Evolutionary conservation across 2,888 invertebrate species (phyloP), one percentile per base, ranked within the genome.

Genomic region (Mayetiola destructor): DNA sequence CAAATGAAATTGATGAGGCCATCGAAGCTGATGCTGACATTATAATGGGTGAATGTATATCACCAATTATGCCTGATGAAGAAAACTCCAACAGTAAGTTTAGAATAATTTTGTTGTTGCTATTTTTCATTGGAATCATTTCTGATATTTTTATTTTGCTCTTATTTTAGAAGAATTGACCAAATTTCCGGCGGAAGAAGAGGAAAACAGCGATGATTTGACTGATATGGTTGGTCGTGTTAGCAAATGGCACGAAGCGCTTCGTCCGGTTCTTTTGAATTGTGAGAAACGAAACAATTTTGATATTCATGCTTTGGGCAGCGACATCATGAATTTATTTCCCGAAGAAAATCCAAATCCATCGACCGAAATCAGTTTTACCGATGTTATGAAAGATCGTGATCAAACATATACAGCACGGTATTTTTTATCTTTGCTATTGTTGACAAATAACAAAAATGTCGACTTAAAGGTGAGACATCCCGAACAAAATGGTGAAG

Each of bases 261-360:
- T 71, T 21, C 66, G 64, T 30, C 69, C 71, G 8, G 64, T 66
- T 8, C 61, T 72, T 40, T 66, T 66, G 3, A 63, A 65, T 29
- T 67, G 71, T 0, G 67, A 67, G 55, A 64, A 65, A 3, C 66
- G 71, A 1, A 69, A 70, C 61, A 68, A 70, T 60, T 71, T 71
- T 36, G 68, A 68, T 58, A 64, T 72, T 4, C 64, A 62, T 42
- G 62, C 64, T n/a, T 56, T 72, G 18, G 69, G 69, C 1, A 66
- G 65, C 2, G 67, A 71, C 59, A 66, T 71, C 16, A 64, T 71
- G 2, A 59, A 64, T 2, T 64, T 65, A 42, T 61, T 66, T 20
- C 59, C 62, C 20, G 56, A 56, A 14, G 61, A 62, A 4, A 23
- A 42, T 2, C 9, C 16, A 3, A 2, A 36, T 12, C 16, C 27